phyloP scores from a whole-genome alignment of 1,140 invertebrate genomes.

The Pseudachorutes palmiensis region DNA sequence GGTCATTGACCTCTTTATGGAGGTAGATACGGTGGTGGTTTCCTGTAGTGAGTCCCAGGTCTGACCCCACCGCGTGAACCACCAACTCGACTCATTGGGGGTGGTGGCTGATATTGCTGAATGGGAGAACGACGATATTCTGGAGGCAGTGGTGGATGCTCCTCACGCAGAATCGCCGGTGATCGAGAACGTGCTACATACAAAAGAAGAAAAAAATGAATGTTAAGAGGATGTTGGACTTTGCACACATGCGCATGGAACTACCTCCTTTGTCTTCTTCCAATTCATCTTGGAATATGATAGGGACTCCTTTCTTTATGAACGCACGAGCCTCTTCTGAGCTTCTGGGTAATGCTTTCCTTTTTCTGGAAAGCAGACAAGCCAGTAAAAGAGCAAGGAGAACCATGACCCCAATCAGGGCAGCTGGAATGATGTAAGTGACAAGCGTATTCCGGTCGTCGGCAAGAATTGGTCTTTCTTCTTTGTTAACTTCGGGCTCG shows the following conservation, averaged over 20 bases:
- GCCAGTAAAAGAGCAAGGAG: constrained; percentile 76
- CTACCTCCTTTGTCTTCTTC: constrained; percentile 56
- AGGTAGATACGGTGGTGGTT: neutral
- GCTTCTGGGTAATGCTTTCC: constrained; percentile 43
- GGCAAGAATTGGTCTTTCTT: neutral
- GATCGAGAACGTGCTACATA: constrained; percentile 56
- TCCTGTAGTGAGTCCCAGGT: neutral
- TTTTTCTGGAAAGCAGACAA: constrained; percentile 70
- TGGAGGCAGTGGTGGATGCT: constrained; percentile 76
- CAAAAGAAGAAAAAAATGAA: neutral
- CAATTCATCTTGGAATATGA: constrained; percentile 83
- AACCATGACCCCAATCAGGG: constrained; percentile 82
- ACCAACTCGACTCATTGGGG: neutral
- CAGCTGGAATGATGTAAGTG: constrained; percentile 80
- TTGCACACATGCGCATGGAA: neutral
- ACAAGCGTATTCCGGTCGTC: constrained; percentile 54
- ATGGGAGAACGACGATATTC: constrained; percentile 54
- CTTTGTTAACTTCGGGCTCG: constrained; percentile 6
- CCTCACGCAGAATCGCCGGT: constrained; percentile 69
- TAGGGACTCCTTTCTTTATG: constrained; percentile 75
- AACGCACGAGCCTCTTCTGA: constrained; percentile 62
- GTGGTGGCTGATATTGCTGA: neutral
- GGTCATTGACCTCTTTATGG: neutral
- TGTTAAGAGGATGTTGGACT: neutral
- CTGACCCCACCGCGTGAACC: neutral